Evolutionary conservation across 1,140 invertebrate species (phyloP).

Genomic region (Laupala kohalensis): DNA sequence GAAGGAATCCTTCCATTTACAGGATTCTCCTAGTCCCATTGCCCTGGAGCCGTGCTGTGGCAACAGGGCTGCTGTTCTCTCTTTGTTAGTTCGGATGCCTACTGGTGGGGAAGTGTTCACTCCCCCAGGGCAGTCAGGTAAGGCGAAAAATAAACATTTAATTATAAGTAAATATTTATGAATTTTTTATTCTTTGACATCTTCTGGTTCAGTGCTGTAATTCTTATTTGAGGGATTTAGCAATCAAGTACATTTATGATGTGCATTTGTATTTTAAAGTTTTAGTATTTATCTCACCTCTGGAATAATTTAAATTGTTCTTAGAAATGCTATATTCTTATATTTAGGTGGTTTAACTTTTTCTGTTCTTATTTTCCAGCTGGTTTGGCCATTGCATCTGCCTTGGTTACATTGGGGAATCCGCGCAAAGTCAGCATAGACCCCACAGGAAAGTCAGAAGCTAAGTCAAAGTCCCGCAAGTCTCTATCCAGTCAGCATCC

Average conservation of each 20-base stretch:
- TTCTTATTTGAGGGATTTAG: too few species aligned
- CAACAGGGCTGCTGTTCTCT: slow-evolving; percentile 82
- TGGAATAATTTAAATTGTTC: too few species aligned
- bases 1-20: not conserved
- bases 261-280: too few species aligned
- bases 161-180: not conserved
- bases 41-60: slow-evolving; percentile 83
- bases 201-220: too few species aligned
- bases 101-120: slow-evolving; percentile 64
- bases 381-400: slow-evolving; percentile 70
- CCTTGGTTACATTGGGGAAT: slow-evolving; percentile 71
- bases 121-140: slow-evolving; percentile 66
- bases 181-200: not conserved
- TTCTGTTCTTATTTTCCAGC: slow-evolving; percentile 31
- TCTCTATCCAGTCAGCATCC: slow-evolving; percentile 49
- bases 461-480: slow-evolving; percentile 43
- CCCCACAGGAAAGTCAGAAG: slow-evolving; percentile 47
- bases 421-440: slow-evolving; percentile 55
- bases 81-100: slow-evolving; percentile 77
- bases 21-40: slow-evolving; percentile 79
- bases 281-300: too few species aligned
- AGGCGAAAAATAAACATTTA: not conserved
- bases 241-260: too few species aligned
- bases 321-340: too few species aligned
- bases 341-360: too few species aligned